phyloP scores from a whole-genome alignment of 2,797 vertebrate species.

The Scyliorhinus canicula region DNA sequence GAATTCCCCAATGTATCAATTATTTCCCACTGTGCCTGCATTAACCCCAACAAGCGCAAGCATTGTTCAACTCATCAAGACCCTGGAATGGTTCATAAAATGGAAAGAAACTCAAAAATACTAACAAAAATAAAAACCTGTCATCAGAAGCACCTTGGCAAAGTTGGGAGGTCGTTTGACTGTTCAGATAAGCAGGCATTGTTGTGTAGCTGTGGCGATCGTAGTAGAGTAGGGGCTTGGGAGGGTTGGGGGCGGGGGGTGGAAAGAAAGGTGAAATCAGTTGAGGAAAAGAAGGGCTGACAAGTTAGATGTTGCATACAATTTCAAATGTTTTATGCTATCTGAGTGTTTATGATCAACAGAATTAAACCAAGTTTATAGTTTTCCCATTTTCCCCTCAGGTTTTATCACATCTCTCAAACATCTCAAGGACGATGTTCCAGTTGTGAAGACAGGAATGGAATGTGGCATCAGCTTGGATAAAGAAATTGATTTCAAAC shows the following conservation, averaged over 20 bases:
- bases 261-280: background rate
- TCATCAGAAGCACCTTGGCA: background rate
- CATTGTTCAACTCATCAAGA: background rate
- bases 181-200: background rate
- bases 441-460: constrained; percentile 71
- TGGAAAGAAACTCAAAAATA: background rate
- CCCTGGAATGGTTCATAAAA: background rate
- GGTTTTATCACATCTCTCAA: constrained; percentile 73
- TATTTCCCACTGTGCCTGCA: background rate
- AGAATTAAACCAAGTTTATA: background rate
- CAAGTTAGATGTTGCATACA: background rate
- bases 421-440: constrained; percentile 79
- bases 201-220: background rate
- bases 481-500: constrained; percentile 57
- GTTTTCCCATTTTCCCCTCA: constrained; percentile 44
- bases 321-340: background rate
- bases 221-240: no score
- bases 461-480: constrained; percentile 82
- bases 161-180: background rate
- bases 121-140: background rate
- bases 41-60: background rate
- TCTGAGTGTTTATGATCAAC: background rate
- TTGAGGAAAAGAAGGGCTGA: background rate
- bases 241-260: no score
- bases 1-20: background rate